Conservation (phyloP, 2,888 invertebrate genomes). For the Carcina quercana region DNA sequence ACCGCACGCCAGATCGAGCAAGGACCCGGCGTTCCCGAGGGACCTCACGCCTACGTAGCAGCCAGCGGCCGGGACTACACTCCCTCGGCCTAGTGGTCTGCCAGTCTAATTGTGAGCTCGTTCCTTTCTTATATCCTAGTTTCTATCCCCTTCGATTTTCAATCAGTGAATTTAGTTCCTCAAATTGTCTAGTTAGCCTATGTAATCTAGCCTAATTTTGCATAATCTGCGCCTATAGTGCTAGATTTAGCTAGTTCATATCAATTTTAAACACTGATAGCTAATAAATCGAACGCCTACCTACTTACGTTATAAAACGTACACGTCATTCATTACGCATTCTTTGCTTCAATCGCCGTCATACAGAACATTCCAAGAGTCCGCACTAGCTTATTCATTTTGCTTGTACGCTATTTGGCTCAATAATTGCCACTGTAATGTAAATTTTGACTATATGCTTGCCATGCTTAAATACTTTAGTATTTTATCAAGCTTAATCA, state of each 20-base stretch:
- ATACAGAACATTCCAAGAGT: no score
- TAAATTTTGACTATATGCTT: not conserved
- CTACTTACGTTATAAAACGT: no score
- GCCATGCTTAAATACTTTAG: not conserved
- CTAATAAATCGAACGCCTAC: no score
- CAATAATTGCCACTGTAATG: not conserved
- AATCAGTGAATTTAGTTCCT: not conserved
- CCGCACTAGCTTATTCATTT: not conserved
- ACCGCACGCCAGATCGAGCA: no score
- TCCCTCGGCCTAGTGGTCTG: not conserved
- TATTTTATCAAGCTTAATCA: not conserved
- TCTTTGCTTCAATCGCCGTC: no score
- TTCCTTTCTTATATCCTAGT: not conserved
- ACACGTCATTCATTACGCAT: no score
- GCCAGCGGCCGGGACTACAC: not conserved
- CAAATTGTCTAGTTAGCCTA: not conserved
- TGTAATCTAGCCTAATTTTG: not conserved
- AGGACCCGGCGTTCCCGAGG: no score
- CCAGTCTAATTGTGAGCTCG: not conserved
- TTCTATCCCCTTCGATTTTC: not conserved
- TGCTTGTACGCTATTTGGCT: not conserved
- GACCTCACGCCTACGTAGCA: not conserved
- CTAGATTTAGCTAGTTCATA: not conserved
- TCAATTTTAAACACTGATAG: not conserved
- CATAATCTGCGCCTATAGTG: not conserved